Conservation (phyloP, 2,797 vertebrate species). For the Apogon hyalosoma region DNA sequence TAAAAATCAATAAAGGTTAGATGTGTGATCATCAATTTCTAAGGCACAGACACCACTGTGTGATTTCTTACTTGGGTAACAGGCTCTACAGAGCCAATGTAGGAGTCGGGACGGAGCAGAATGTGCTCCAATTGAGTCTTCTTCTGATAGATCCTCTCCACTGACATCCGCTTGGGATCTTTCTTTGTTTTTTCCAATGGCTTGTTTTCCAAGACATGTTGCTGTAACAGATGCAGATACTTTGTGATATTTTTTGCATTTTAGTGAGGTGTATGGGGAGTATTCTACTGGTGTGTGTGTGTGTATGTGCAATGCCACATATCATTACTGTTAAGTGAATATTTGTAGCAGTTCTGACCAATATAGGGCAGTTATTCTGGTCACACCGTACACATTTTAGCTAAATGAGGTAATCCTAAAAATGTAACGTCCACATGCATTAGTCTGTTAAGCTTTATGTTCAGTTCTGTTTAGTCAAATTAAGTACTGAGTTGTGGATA, state of each 20-base stretch:
- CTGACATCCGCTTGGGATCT: slow-evolving; percentile 87
- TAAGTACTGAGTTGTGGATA: too few species aligned
- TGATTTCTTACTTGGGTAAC: slow-evolving; percentile 89
- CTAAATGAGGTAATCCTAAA: too few species aligned
- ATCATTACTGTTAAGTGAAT: not conserved
- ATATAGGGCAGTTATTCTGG: too few species aligned
- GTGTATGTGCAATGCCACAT: not conserved
- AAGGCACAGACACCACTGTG: not conserved
- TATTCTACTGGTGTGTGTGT: not conserved
- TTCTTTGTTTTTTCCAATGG: slow-evolving; percentile 84
- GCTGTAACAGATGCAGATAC: slow-evolving; percentile 7
- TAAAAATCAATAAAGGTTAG: slow-evolving; percentile 3
- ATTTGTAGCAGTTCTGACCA: too few species aligned
- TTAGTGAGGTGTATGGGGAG: not conserved
- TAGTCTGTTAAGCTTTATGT: too few species aligned
- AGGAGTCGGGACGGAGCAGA: slow-evolving; percentile 96
- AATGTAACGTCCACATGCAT: too few species aligned
- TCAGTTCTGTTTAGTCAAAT: too few species aligned
- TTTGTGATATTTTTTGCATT: not conserved
- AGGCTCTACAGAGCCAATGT: slow-evolving; percentile 96
- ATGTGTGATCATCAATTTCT: slow-evolving; percentile 6
- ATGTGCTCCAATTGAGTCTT: slow-evolving; percentile 99
- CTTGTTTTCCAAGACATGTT: slow-evolving; percentile 88
- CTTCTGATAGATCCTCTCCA: slow-evolving; percentile 98
- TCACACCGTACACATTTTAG: too few species aligned